phyloP scores from a whole-genome alignment of 2,888 invertebrate species.

The Caenorhabditis angaria region DNA sequence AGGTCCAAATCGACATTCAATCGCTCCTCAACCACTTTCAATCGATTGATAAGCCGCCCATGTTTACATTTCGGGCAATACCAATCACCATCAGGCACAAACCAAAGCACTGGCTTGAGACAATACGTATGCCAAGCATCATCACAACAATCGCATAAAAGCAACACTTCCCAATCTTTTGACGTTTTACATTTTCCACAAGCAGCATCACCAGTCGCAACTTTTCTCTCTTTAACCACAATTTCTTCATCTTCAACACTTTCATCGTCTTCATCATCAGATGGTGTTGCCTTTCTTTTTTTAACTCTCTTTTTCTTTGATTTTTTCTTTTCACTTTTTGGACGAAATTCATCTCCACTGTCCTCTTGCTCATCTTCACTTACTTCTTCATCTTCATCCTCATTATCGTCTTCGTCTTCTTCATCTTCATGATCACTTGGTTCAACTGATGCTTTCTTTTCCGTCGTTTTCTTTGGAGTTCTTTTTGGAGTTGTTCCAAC shows the following conservation, averaged over 20 bases:
- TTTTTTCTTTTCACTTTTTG: conserved; percentile 38
- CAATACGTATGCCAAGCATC: conserved; percentile 96
- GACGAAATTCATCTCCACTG: conserved; percentile 75
- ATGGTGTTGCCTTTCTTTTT: conserved; percentile 8
- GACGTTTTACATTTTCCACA: conserved; percentile 90
- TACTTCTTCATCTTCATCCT: conserved; percentile 72
- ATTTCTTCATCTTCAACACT: conserved; percentile 38
- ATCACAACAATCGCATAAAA: conserved; percentile 94
- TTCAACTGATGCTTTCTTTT: background rate
- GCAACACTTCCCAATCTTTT: conserved; percentile 93
- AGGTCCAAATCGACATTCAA: conserved; percentile 73
- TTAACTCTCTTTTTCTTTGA: conserved; percentile 20
- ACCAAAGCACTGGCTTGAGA: conserved; percentile 86
- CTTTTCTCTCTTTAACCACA: conserved; percentile 65
- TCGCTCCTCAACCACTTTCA: conserved; percentile 78
- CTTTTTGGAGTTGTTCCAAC: conserved; percentile 14
- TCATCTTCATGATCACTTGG: background rate
- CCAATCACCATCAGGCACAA: conserved; percentile 97
- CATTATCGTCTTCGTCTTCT: conserved; percentile 7
- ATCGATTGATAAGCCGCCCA: conserved; percentile 80
- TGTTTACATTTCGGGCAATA: conserved; percentile 97
- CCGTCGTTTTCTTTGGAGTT: conserved; percentile 65
- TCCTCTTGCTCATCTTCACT: conserved; percentile 76
- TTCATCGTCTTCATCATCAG: conserved; percentile 46
- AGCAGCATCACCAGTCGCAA: conserved; percentile 78